A percentile compares a stretch with the other conserved stretches of the same genome.
Evolutionary conservation across 2,888 invertebrate species (phyloP).

Genomic region (Drosophila subsilvestris): DNA sequence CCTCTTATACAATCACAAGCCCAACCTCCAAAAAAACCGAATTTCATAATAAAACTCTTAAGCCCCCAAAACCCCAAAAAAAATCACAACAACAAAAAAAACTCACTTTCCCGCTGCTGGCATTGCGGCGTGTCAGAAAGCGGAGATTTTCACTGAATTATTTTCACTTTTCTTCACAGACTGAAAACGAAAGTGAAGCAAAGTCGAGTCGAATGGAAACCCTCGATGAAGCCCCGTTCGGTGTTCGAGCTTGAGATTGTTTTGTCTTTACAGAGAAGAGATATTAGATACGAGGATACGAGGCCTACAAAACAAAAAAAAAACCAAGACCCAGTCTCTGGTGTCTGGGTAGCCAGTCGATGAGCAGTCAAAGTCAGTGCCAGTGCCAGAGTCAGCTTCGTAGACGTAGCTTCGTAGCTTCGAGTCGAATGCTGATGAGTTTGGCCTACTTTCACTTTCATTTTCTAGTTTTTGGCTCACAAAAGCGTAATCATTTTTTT

Average conservation of each 20-base stretch:
- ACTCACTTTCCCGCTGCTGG: slow-evolving; percentile 40
- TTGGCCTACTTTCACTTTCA: slow-evolving; percentile 82
- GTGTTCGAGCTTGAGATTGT: slow-evolving; percentile 25
- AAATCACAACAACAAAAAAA: not conserved
- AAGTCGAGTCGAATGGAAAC: slow-evolving; percentile 31
- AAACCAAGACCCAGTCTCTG: slow-evolving; percentile 7
- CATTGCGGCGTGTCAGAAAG: slow-evolving; percentile 8
- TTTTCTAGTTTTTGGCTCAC: slow-evolving; percentile 58
- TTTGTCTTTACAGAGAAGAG: slow-evolving; percentile 22
- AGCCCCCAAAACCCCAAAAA: not conserved
- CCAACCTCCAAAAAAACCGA: not conserved
- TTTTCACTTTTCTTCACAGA: slow-evolving; percentile 71
- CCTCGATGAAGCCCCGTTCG: slow-evolving; percentile 29
- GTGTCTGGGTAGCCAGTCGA: slow-evolving; percentile 12
- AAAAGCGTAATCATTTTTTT: slow-evolving; percentile 42
- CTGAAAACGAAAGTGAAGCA: slow-evolving; percentile 69
- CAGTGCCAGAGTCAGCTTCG: slow-evolving; percentile 19
- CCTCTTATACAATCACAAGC: not conserved
- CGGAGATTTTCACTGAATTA: slow-evolving; percentile 67
- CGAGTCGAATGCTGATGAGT: slow-evolving; percentile 67
- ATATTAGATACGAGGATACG: slow-evolving; percentile 35
- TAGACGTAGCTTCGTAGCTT: slow-evolving; percentile 47
- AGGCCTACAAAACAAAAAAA: slow-evolving; percentile 36
- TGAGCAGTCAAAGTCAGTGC: slow-evolving; percentile 22
- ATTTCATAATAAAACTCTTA: not conserved